Base-by-base conservation (phyloP, 1,140 invertebrate species). In the Stratiolaelaps scimitus region DNA sequence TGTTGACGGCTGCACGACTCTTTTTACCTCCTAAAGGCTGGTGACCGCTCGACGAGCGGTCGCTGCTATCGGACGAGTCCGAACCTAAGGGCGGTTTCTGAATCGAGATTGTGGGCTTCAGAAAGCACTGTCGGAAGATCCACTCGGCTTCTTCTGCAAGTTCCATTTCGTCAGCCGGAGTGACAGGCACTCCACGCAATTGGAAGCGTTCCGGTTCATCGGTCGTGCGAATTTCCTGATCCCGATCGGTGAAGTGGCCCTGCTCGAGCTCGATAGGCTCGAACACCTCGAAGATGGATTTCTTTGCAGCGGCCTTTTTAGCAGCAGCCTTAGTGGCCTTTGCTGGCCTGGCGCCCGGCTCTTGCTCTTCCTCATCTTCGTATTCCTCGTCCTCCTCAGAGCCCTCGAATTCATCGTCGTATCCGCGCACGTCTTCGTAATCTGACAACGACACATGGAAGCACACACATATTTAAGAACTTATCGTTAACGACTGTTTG, bases 191-290 rank as follows among this genome's bases (percentile, higher is more conserved):
- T 69, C 85, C 83, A 19, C 95, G 82, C 23, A 96, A 77, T 78
- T 96, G 88, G 86, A 68, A 92, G 88, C 80, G 66, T 65, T 72
- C 34, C 67, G 66, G 43, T 70, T 69, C 13, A 70, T 72, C 28
- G 69, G 67, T 43, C 70, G 7, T 72, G 69, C 66, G 69, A 28
- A 66, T 53, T 19, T 43, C 45, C 23, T 69, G 13, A 60, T 48
- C 64, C 68, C 87, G 76, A 74, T 96, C 90, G 0, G 92, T 96
- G 67, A 97, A 90, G 71, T 95, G 92, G 43, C 91, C 92, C 65
- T 92, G 81, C 76, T 97, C 96, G 56, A 99, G 78, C 76, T 98
- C 95, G 74, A 86, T 89, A 0, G 96, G 96, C 74, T 99, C 96
- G 76, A 95, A 98, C 65, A 97, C 85, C 77, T 79, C 78, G 72